Percentiles rank a stretch among this genome's conserved stretches.
These are phyloP conservation scores for Tortricodes alternella DNA, from an alignment of 2,888 invertebrate genomes.

Conservation along the genomic window DNA sequence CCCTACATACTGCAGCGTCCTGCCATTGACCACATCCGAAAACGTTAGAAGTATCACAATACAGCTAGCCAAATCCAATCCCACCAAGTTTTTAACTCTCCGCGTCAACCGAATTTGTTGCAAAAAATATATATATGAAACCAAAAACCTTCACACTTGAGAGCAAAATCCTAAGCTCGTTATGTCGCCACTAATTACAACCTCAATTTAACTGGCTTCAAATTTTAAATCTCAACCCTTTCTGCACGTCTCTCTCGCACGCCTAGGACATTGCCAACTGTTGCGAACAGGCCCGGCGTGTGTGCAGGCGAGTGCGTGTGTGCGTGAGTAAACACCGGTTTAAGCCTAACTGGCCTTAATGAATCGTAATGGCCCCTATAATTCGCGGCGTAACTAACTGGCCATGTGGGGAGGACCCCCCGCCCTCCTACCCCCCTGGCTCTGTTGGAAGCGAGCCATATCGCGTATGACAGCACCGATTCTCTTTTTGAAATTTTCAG, in stretches of 20 bases:
- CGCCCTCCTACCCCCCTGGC: constrained; percentile 45
- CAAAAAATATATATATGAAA: not conserved
- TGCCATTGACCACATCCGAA: no score
- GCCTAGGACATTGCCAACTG: constrained; percentile 67
- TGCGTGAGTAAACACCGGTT: constrained; percentile 82
- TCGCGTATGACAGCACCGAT: constrained; percentile 77
- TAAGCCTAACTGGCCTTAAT: constrained; percentile 84
- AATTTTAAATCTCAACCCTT: constrained; percentile 66
- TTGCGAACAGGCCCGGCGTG: constrained; percentile 53
- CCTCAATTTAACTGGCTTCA: constrained; percentile 69
- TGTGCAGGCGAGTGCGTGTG: constrained; percentile 49
- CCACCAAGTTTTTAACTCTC: no score
- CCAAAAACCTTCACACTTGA: constrained; percentile 64
- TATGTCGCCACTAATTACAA: constrained; percentile 73
- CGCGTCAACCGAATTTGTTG: not conserved
- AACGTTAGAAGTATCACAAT: no score
- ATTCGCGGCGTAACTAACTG: constrained; percentile 84
- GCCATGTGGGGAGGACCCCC: constrained; percentile 73
- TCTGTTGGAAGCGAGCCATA: constrained; percentile 77
- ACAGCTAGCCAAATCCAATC: no score
- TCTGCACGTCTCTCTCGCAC: constrained; percentile 50
- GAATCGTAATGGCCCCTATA: constrained; percentile 84
- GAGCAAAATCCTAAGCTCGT: constrained; percentile 67
- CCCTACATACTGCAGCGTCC: no score
- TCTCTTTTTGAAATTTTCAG: constrained; percentile 78